Percentiles rank a stretch among this genome's conserved stretches.
Evolutionary conservation across 2,113 vertebrate genomes (phyloP).

Genomic region (Paratilapia polleni): DNA sequence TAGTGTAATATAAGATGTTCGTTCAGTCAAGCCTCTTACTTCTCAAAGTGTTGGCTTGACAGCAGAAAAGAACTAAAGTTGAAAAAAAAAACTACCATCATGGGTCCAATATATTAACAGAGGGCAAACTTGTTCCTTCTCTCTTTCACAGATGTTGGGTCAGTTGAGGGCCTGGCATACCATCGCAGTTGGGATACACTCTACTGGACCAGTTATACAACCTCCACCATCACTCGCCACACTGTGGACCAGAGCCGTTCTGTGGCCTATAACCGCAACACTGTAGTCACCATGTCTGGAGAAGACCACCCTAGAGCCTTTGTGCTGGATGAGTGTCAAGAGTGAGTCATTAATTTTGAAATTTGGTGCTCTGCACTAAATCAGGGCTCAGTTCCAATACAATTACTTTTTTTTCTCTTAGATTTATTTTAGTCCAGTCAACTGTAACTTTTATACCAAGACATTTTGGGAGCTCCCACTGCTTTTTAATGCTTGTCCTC

Average conservation of each 20-base stretch:
- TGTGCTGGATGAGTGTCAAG: conserved; percentile 95
- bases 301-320: conserved; percentile 96
- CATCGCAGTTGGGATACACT: conserved; percentile 95
- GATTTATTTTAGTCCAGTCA: conserved; percentile 45
- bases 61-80: background rate
- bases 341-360: conserved; percentile 81
- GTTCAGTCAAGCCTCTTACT: background rate
- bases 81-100: background rate
- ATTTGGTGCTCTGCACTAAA: background rate
- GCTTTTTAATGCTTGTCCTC: background rate
- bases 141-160: conserved; percentile 88
- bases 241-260: conserved; percentile 91
- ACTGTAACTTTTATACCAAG: background rate
- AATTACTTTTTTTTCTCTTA: background rate
- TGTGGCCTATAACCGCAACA: conserved; percentile 92
- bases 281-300: conserved; percentile 96
- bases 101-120: background rate
- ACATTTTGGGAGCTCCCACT: conserved; percentile 2
- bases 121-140: background rate
- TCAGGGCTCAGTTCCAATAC: background rate
- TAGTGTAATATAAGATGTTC: conserved; percentile 1
- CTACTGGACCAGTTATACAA: conserved; percentile 98
- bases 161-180: conserved; percentile 96
- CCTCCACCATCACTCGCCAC: conserved; percentile 95
- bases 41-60: background rate